These are phyloP conservation scores for Entomobrya multifasciata DNA, from an alignment of 2,888 invertebrate species.

Conservation along the genomic window DNA sequence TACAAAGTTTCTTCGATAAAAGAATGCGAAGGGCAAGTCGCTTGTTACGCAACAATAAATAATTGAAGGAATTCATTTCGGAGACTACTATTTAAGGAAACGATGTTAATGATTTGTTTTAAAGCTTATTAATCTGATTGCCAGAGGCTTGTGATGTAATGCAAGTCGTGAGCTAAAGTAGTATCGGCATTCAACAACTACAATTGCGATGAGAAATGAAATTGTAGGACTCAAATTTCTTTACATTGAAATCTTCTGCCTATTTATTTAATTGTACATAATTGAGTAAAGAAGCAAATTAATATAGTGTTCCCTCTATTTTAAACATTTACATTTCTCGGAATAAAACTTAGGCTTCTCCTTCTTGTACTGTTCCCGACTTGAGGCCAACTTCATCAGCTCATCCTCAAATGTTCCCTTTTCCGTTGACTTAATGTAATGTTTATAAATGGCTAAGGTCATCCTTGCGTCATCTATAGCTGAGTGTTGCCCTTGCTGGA, in stretches of 20 bases:
- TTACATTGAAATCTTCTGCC: neutral
- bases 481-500: slow-evolving; percentile 28
- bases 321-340: slow-evolving; percentile 21
- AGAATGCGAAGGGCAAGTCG: neutral
- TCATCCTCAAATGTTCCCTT: neutral
- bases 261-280: no score
- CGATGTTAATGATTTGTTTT: no score
- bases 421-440: neutral
- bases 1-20: neutral
- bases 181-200: no score
- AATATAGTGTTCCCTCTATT: no score
- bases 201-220: neutral
- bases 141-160: slow-evolving; percentile 29
- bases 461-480: slow-evolving; percentile 47
- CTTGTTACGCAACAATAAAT: no score
- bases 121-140: no score
- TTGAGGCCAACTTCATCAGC: neutral
- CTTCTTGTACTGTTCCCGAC: neutral
- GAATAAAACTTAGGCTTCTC: neutral
- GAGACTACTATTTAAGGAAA: no score
- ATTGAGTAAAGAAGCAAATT: no score
- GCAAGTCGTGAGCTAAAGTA: neutral
- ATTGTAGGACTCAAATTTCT: neutral
- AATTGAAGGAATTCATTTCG: no score
- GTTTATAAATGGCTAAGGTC: slow-evolving; percentile 7